phyloP scores from a whole-genome alignment of 2,797 vertebrate genomes.

The Microctenopoma stevenorrisi region DNA sequence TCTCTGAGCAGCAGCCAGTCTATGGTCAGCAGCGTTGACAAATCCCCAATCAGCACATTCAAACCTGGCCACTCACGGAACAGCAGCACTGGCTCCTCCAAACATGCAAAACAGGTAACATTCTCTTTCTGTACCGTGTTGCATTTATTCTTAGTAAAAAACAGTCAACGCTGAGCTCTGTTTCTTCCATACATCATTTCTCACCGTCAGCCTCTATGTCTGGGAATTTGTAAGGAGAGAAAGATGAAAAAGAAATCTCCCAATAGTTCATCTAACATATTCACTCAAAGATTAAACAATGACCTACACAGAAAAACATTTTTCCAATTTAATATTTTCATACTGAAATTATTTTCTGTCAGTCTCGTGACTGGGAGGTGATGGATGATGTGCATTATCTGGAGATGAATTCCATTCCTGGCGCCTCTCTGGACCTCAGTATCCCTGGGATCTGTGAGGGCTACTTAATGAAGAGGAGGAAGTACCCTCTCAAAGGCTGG shows the following conservation, averaged over 20 bases:
- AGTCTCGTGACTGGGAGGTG: conserved; percentile 91
- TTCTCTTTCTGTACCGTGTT: background rate
- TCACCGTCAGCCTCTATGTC: too few relatives aligned
- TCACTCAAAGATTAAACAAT: background rate
- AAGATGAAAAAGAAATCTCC: too few relatives aligned
- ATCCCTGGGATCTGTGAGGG: conserved; percentile 89
- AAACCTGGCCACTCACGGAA: conserved; percentile 82
- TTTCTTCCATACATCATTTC: too few relatives aligned
- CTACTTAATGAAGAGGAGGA: conserved; percentile 92
- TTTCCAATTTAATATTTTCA: background rate
- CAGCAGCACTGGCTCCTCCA: conserved; percentile 87
- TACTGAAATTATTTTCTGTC: background rate
- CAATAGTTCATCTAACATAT: too few relatives aligned
- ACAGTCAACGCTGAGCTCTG: too few relatives aligned
- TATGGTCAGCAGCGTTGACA: conserved; percentile 63
- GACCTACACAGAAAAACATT: background rate
- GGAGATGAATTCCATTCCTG: conserved; percentile 42
- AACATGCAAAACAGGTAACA: conserved; percentile 72
- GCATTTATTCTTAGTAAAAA: background rate
- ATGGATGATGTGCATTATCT: conserved; percentile 81
- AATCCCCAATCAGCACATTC: conserved; percentile 50
- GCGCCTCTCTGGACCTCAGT: conserved; percentile 62
- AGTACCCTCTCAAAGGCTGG: conserved; percentile 96
- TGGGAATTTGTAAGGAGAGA: too few relatives aligned
- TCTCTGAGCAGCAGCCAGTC: conserved; percentile 68